Evolutionary conservation across 2,888 invertebrate genomes (phyloP), one percentile per base, ranked within the genome.

Genomic region (Pollenia amentaria): DNA sequence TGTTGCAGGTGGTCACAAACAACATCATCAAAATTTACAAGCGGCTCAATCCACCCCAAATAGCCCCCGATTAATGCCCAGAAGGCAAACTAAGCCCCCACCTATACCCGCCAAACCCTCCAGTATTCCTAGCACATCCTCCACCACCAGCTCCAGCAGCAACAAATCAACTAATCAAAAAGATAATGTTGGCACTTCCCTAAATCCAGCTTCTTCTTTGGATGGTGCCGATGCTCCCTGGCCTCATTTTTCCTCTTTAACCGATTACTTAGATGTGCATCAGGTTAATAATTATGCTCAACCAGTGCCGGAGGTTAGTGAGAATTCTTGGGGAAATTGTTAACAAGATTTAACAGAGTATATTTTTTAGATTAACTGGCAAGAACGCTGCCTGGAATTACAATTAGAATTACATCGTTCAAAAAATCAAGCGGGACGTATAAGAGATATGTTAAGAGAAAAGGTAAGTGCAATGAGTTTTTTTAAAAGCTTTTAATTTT

Each of bases 371-470:
- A 95, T 97, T 91, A 97, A 97, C 93, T 98, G 98, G 98, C 97
- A 97, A 94, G 97, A 97, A 93, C 94, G 97, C 80, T 98, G 98
- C 91, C 93, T 97, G 90, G 97, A 97, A 92, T 93, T 98, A 89
- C 98, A 98, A 93, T 93, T 97, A 90, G 97, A 98, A 92, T 94
- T 98, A 89, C 97, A 97, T 91, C 94, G 97, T 88, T 97, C 97
- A 91, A 95, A 97, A 90, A 96, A 96, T 90, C 98, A 98, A 94
- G 97, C 98, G 1, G 96, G 97, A 85, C 95, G 97, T 91, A 97
- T 98, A 76, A 95, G 97, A 69, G 97, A 97, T 91, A 96, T 97
- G 95, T 95, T 98, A 84, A 94, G 97, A 92, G 97, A 97, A 94
- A 98, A 98, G 97, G 98, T 98, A 92, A 94, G 95, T 89, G 0